Conservation (phyloP, 1,140 invertebrate species). For the Acromyrmex charruanus region DNA sequence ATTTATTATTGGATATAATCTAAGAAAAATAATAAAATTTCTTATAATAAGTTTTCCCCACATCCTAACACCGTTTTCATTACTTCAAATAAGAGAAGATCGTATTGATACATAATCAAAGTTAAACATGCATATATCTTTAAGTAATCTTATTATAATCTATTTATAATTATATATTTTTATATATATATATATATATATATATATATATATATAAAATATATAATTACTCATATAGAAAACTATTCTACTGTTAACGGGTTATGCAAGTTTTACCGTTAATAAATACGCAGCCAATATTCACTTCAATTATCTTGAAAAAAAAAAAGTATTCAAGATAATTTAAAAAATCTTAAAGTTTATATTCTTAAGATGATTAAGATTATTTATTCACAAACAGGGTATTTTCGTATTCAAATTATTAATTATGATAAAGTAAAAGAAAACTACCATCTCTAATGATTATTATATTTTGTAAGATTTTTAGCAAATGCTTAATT, state of each 20-base stretch:
- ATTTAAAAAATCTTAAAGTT: neutral
- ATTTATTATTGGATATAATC: slow-evolving; percentile 22
- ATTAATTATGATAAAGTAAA: slow-evolving; percentile 2
- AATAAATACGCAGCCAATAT: neutral
- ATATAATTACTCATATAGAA: slow-evolving; percentile 12
- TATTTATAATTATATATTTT: too few relatives aligned
- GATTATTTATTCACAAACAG: neutral
- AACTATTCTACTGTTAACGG: neutral
- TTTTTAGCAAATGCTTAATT: neutral
- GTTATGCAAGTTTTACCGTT: slow-evolving; percentile 3
- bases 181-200: neutral
- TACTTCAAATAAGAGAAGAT: slow-evolving; percentile 1
- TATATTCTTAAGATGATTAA: slow-evolving; percentile 16
- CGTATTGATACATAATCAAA: neutral
- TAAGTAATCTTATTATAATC: too few relatives aligned
- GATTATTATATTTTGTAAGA: neutral
- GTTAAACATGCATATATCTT: too few relatives aligned
- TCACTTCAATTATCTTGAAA: slow-evolving; percentile 11
- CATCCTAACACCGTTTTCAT: neutral
- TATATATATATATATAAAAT: neutral
- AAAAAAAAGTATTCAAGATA: neutral
- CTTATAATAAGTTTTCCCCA: neutral
- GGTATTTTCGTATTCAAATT: neutral
- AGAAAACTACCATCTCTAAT: neutral
- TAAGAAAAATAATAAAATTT: slow-evolving; percentile 15